Evolutionary conservation across 2,113 vertebrate genomes (phyloP), one percentile per base, ranked within the genome.

Genomic region (Bucco capensis): DNA sequence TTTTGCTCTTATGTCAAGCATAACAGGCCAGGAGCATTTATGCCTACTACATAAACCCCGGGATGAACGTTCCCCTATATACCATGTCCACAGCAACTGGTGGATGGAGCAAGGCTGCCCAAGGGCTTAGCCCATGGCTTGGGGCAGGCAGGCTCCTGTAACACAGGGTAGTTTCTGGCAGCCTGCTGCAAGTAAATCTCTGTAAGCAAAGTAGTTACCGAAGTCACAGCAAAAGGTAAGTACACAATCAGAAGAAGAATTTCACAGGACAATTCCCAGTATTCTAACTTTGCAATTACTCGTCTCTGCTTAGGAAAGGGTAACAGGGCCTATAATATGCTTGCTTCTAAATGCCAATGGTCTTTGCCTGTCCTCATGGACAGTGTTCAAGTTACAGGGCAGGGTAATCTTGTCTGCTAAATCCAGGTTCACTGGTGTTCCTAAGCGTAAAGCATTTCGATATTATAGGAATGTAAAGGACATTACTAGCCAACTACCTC

Each of bases 41-140:
- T 14, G 37, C 10, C 40, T 35, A 44, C n/a, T 22, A 67, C 14
- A 3, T 12, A 66, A 56, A 30, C 22, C 31, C 46, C 38, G 70
- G 60, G 69, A 71, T 17, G 35, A 88, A 33, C 8, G 7, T 11
- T 38, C 6, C 30, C 12, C 14, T 15, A 6, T 42, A 64, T 9
- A 24, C n/a, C 67, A 56, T 1, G 0, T 11, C 16, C 35, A 71
- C 58, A 57, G 62, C 18, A 66, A 88, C 49, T 0, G 18, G 37
- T 2, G 5, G 47, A 54, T 2, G 5, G 47, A 54, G 15, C 40
- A 66, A 14, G 28, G 33, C 19, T 83, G 30, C 14, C 50, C 3
- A 3, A 8, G 27, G 9, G 30, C 51, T 71, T 8, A 40, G 61
- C n/a, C n/a, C 27, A 12, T 5, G 3, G 19, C n/a, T 0, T 66